Base-by-base conservation (phyloP, 53 echinoderm and acorn worm genomes). In the Apostichopus leukothele region DNA sequence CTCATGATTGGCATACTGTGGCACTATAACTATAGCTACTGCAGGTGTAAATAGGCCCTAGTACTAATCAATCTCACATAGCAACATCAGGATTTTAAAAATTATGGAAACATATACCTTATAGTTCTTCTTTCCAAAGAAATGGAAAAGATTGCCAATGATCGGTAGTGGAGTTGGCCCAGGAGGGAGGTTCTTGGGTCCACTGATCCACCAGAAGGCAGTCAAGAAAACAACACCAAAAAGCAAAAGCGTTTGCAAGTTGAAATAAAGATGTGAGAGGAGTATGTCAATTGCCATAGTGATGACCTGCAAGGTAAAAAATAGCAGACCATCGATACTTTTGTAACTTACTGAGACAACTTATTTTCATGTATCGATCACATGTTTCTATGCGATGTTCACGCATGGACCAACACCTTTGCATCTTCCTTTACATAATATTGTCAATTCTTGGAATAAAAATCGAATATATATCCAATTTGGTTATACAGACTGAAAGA, bases 201-300 rank as follows among this genome's bases (percentile, higher is more conserved):
- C 7, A 7, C 86, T 25, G 4, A 86, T 67, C 26, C 22, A 86
- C 86, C 86, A 86, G 13, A 67, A 5, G 5, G 13, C 14, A 25
- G 50, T 12, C 86, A 86, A 18, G 50, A 86, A 67, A 67, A 86
- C 68, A 67, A 86, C 86, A 9, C 67, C 86, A 67, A 86, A 86
- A 5, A 86, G 68, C 67, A 86, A n/a, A 67, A 68, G 9, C 12
- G 71, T 67, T 14, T 23, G 27, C 26, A 86, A 23, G 50, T 86
- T 86, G 67, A 12, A 9, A 5, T 11, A 67, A 13, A 86, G 86
- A 52, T n/a, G 50, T 50, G 86, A 12, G 16, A 86, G 11, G 12
- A 86, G 26, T 67, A 50, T 18, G 22, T 53, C 83, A n/a, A 81
- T 7, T 54, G 59, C 83, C 83, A 81, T 81, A 23, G 7, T 76